Evolutionary conservation across 2,888 invertebrate species (phyloP), one percentile per base, ranked within the genome.

Genomic region (Timema podura): DNA sequence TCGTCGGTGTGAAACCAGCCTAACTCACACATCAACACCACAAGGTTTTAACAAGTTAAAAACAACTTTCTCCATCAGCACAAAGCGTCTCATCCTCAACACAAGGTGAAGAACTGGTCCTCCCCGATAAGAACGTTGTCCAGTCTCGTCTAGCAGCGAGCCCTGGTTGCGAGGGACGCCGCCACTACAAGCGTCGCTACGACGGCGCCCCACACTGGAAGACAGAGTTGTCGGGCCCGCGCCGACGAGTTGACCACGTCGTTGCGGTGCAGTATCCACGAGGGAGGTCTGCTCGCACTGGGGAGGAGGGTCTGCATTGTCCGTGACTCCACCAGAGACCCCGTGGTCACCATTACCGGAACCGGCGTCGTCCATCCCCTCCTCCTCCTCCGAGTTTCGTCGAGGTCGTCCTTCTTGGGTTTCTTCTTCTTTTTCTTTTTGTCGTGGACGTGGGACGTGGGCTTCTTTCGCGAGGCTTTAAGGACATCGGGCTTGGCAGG

Each of bases 141-240:
- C 30, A 30, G 30, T 30, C 30, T 30, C 30, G 30, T 30, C 30
- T 30, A 30, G 30, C 30, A 30, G 30, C 30, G 30, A 30, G 30
- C 30, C 30, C 30, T 30, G 30, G 30, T 13, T 51, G 30, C 57
- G 68, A 10, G 54, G 45, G 7, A 57, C 13, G 59, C 51, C 68
- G 48, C 48, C 30, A 49, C 15, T 30, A 30, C 30, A 30, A 30
- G 30, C 30, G 30, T 30, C 30, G 30, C 30, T 16, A 67, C 51
- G 16, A 57, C 67, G 59, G 64, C 61, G 51, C 45, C 69, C 68
- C 68, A 68, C 47, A 68, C 65, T 72, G 72, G 72, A 72, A 72
- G 72, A 72, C 72, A 49, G 47, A 11, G 46, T 30, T 45, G 5
- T 15, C n/a, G n/a, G 49, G 45, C 64, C 15, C 30, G 16, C 13